phyloP scores from a whole-genome alignment of 2,797 vertebrate species.

The Falco peregrinus region DNA sequence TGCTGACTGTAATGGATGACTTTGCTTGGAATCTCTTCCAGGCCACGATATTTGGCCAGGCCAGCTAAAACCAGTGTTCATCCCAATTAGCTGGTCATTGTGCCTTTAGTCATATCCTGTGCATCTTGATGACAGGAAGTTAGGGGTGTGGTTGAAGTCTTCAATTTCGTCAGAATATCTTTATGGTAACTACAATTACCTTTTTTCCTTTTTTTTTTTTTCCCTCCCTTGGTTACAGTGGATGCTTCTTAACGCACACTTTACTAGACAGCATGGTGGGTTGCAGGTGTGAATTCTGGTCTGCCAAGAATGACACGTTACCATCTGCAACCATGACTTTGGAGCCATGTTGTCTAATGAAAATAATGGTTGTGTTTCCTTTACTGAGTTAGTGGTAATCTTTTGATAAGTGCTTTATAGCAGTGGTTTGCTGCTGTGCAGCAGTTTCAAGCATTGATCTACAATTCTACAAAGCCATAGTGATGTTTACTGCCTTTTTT shows the following conservation, averaged over 20 bases:
- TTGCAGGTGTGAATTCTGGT: not conserved
- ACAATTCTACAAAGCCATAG: not conserved
- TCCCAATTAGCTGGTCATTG: slow-evolving; percentile 44
- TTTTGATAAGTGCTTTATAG: not conserved
- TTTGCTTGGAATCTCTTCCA: not conserved
- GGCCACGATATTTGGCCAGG: not conserved
- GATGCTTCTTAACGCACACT: not conserved
- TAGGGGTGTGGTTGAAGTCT: slow-evolving; percentile 15
- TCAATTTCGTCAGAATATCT: not conserved
- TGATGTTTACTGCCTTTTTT: not conserved
- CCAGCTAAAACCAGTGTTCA: not conserved
- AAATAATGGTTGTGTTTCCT: not conserved
- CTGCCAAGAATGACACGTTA: not conserved
- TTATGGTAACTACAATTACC: not conserved
- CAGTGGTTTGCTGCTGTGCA: not conserved
- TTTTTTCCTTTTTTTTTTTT: not conserved
- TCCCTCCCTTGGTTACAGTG: not conserved
- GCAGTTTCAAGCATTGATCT: not conserved
- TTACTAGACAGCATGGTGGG: not conserved
- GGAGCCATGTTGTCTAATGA: not conserved
- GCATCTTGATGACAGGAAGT: not conserved
- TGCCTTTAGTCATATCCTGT: slow-evolving; percentile 64
- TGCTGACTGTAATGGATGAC: slow-evolving; percentile 13
- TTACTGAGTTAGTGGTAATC: not conserved
- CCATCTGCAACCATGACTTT: not conserved